These are phyloP conservation scores for Drosophila grimshawi DNA, from an alignment of 1,140 invertebrate species.

Conservation along the genomic window DNA sequence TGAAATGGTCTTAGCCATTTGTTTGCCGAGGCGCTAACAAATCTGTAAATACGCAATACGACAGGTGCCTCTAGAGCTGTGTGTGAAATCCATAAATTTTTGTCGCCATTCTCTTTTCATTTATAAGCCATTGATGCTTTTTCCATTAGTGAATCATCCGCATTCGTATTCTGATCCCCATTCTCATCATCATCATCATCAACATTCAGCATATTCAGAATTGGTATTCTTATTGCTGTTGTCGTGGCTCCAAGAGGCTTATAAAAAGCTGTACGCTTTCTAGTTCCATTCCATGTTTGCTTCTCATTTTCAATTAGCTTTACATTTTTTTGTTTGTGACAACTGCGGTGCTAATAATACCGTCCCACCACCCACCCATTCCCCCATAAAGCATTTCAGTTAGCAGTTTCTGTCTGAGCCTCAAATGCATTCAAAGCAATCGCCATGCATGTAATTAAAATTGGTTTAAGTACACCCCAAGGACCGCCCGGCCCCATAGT, in stretches of 20 bases:
- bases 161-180: slow-evolving; percentile 27
- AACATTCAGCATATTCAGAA: slow-evolving; percentile 15
- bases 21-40: slow-evolving; percentile 31
- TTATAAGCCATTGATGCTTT: slow-evolving; percentile 80
- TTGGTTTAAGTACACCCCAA: slow-evolving; percentile 63
- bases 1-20: slow-evolving; percentile 60
- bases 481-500: slow-evolving; percentile 11
- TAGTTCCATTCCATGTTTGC: slow-evolving; percentile 28
- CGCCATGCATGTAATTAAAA: slow-evolving; percentile 78
- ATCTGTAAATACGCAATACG: slow-evolving; percentile 50
- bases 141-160: slow-evolving; percentile 72
- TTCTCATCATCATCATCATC: slow-evolving; percentile 7
- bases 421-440: slow-evolving; percentile 51
- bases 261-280: slow-evolving; percentile 28
- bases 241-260: slow-evolving; percentile 45
- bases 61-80: slow-evolving; percentile 35
- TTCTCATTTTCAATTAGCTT: slow-evolving; percentile 69
- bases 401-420: slow-evolving; percentile 7
- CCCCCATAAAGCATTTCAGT: neutral
- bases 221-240: slow-evolving; percentile 30
- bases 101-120: slow-evolving; percentile 63
- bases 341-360: slow-evolving; percentile 60
- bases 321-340: slow-evolving; percentile 51
- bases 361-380: slow-evolving; percentile 5
- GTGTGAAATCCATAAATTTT: slow-evolving; percentile 76